A percentile compares a stretch with the other conserved stretches of the same genome.
These are phyloP conservation scores for Actenoides hombroni DNA, from an alignment of 2,113 vertebrate genomes.

Conservation along the genomic window DNA sequence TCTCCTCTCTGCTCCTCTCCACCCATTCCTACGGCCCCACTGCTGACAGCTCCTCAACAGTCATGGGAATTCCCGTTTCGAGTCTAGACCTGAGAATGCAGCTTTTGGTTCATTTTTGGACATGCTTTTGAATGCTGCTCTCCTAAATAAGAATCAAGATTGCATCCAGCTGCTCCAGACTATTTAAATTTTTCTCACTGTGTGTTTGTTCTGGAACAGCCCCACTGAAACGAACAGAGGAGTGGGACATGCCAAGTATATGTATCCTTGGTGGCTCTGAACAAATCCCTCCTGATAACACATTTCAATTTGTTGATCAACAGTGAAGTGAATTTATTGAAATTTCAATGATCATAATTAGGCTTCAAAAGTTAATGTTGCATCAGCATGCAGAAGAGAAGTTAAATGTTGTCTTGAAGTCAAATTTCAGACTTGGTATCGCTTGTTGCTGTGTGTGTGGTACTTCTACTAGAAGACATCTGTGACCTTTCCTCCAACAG, in stretches of 20 bases:
- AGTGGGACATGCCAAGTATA: slow-evolving; percentile 8
- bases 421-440: not conserved
- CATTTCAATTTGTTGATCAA: slow-evolving; percentile 25
- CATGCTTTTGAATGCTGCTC: not conserved
- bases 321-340: slow-evolving; percentile 19
- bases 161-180: slow-evolving; percentile 44
- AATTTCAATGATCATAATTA: slow-evolving; percentile 9
- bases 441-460: accelerated
- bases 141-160: slow-evolving; percentile 22
- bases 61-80: not conserved
- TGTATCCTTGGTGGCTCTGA: slow-evolving; percentile 20
- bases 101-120: slow-evolving; percentile 1
- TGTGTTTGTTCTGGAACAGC: slow-evolving; percentile 29
- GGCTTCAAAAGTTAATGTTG: not conserved
- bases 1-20: not conserved
- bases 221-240: not conserved
- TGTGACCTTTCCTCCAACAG: not conserved
- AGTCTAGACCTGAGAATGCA: not conserved
- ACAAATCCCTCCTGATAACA: slow-evolving; percentile 25
- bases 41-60: not conserved
- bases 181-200: slow-evolving; percentile 30
- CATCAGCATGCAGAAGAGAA: not conserved
- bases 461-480: not conserved
- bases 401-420: not conserved
- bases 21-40: not conserved